phyloP scores from a whole-genome alignment of 2,888 invertebrate genomes.

The Marasmarcha lunaedactyla region DNA sequence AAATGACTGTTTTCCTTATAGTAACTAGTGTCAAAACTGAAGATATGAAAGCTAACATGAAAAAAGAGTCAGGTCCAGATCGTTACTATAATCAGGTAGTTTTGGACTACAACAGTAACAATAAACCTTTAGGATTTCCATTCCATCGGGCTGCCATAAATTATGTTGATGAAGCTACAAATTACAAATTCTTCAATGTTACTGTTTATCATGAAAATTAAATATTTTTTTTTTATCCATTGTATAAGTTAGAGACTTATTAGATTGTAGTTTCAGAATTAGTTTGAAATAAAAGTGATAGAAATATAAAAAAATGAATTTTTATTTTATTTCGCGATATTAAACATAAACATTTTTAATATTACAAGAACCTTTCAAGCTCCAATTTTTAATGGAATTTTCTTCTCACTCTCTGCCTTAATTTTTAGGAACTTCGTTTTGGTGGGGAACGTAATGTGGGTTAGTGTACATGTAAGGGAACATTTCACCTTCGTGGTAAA shows the following conservation, averaged over 20 bases:
- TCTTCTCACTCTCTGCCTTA: constrained; percentile 2
- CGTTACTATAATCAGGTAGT: too few relatives aligned
- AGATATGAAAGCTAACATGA: too few relatives aligned
- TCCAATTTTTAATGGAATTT: too few relatives aligned
- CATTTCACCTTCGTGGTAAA: constrained; percentile 35
- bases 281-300: too few relatives aligned
- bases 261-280: too few relatives aligned
- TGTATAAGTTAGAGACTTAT: too few relatives aligned
- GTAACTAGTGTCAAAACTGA: constrained; percentile 30
- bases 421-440: constrained; percentile 11
- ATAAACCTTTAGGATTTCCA: constrained; percentile 52
- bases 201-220: constrained; percentile 36
- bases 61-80: too few relatives aligned
- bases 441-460: constrained; percentile 3
- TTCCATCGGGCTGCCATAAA: constrained; percentile 37
- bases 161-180: constrained; percentile 24
- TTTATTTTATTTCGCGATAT: too few relatives aligned
- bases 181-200: constrained; percentile 49
- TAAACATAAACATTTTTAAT: too few relatives aligned
- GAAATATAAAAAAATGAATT: too few relatives aligned
- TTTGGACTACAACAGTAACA: too few relatives aligned
- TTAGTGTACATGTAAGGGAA: constrained; percentile 7
- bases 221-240: neutral
- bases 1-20: constrained; percentile 47
- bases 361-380: too few relatives aligned